Evolutionary conservation across 1,140 invertebrate genomes (phyloP).

Genomic region (Dreissena polymorpha): DNA sequence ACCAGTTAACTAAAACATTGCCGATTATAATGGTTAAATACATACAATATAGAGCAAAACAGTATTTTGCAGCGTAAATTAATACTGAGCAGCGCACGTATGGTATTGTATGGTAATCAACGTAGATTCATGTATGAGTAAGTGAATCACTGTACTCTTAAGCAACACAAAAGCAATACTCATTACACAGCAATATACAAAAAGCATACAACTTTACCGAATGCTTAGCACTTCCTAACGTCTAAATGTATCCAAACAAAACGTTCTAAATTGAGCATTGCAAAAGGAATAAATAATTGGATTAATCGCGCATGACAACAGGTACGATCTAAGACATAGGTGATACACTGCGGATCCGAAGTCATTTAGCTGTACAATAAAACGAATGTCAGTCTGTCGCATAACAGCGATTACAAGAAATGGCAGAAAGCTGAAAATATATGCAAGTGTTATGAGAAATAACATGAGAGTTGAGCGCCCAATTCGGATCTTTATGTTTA

Average conservation of each 20-base stretch:
- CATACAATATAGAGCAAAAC: too few species aligned
- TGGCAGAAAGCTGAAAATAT: conserved; percentile 49
- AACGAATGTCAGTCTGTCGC: conserved; percentile 17
- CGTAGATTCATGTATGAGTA: too few species aligned
- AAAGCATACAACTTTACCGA: too few species aligned
- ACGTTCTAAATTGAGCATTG: conserved; percentile 47
- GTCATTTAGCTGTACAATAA: background rate
- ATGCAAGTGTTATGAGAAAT: conserved; percentile 40
- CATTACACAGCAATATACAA: too few species aligned
- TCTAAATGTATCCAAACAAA: conserved; percentile 45
- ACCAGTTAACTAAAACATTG: too few species aligned
- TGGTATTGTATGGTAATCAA: too few species aligned
- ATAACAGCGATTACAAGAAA: conserved; percentile 41
- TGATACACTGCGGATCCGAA: conserved; percentile 21
- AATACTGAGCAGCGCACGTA: too few species aligned
- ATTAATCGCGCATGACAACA: conserved; percentile 49
- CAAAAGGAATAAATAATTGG: conserved; percentile 54
- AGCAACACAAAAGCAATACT: too few species aligned
- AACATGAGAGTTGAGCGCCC: conserved; percentile 50
- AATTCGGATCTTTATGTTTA: conserved; percentile 26
- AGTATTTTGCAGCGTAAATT: too few species aligned
- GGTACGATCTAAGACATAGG: conserved; percentile 44
- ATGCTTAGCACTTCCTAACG: background rate
- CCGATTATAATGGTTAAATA: too few species aligned
- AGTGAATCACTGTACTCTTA: too few species aligned